Percentiles rank a stretch among this genome's conserved stretches.
phyloP scores from a whole-genome alignment of 2,797 vertebrate genomes.

The Amniataba percoides region DNA sequence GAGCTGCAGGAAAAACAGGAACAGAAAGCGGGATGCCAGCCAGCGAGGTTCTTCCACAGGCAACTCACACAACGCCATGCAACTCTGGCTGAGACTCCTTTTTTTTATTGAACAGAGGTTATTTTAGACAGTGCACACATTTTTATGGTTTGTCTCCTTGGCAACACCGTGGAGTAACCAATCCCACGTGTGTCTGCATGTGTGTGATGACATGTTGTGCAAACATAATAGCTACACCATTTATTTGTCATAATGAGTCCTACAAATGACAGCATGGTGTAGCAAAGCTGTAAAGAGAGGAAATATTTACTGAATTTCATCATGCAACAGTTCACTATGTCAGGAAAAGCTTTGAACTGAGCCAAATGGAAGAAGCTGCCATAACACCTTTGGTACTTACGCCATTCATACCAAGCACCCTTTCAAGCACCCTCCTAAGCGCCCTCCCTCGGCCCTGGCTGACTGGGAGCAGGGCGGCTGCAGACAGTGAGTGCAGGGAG shows the following conservation, averaged over 20 bases:
- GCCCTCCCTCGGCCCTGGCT: slow-evolving; percentile 39
- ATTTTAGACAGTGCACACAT: slow-evolving; percentile 47
- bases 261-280: slow-evolving; percentile 30
- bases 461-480: slow-evolving; percentile 60
- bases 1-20: slow-evolving; percentile 57
- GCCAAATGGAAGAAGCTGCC: slow-evolving; percentile 69
- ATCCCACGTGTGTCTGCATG: slow-evolving; percentile 37
- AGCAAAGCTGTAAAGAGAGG: slow-evolving; percentile 29
- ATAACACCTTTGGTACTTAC: slow-evolving; percentile 39
- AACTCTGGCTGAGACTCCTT: slow-evolving; percentile 21
- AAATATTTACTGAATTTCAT: slow-evolving; percentile 18
- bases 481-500: slow-evolving; percentile 63
- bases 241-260: slow-evolving; percentile 46
- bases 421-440: slow-evolving; percentile 44
- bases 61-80: slow-evolving; percentile 53
- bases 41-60: slow-evolving; percentile 62
- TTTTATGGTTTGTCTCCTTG: slow-evolving; percentile 51
- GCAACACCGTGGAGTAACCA: slow-evolving; percentile 56
- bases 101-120: slow-evolving; percentile 29
- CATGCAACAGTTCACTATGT: slow-evolving; percentile 54
- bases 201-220: slow-evolving; percentile 30
- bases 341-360: slow-evolving; percentile 27
- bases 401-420: slow-evolving; percentile 63
- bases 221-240: slow-evolving; percentile 52
- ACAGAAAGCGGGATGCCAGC: slow-evolving; percentile 71